Percentiles rank a stretch among this genome's conserved stretches.
These are phyloP conservation scores for Thunnus albacares DNA, from an alignment of 2,797 vertebrate genomes.

Conservation along the genomic window DNA sequence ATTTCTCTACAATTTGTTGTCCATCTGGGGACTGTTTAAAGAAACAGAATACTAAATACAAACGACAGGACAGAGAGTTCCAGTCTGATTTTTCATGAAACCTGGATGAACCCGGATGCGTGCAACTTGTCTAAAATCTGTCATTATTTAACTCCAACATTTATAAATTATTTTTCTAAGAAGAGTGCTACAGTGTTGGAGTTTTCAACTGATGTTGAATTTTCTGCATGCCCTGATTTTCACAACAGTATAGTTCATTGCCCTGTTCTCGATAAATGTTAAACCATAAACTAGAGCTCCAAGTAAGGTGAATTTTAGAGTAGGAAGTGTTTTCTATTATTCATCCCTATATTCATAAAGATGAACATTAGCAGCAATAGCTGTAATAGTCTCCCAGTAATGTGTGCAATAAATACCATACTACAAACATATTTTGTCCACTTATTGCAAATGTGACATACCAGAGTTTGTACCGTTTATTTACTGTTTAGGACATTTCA, in stretches of 20 bases:
- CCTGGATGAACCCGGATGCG: background rate
- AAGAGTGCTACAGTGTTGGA: background rate
- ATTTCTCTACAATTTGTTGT: constrained; percentile 3
- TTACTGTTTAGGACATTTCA: background rate
- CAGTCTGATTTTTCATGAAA: constrained; percentile 2
- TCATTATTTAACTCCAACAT: background rate
- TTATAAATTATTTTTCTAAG: background rate
- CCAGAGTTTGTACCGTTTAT: too few relatives aligned
- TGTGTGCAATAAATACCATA: background rate
- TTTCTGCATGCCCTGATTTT: background rate
- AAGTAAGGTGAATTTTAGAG: background rate
- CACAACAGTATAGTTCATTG: too few relatives aligned
- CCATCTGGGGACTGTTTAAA: background rate
- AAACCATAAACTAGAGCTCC: background rate
- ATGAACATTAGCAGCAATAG: background rate
- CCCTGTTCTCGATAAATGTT: too few relatives aligned
- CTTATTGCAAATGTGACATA: too few relatives aligned
- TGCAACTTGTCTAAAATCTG: background rate
- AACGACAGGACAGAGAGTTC: too few relatives aligned
- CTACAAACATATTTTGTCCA: background rate
- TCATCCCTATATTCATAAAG: background rate
- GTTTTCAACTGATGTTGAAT: too few relatives aligned
- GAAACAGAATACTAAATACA: background rate
- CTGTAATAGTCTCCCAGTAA: background rate
- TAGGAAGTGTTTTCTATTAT: background rate